A percentile compares a stretch with the other conserved stretches of the same genome.
Conservation (phyloP, 2,888 invertebrate species). For the Apodemia zela region DNA sequence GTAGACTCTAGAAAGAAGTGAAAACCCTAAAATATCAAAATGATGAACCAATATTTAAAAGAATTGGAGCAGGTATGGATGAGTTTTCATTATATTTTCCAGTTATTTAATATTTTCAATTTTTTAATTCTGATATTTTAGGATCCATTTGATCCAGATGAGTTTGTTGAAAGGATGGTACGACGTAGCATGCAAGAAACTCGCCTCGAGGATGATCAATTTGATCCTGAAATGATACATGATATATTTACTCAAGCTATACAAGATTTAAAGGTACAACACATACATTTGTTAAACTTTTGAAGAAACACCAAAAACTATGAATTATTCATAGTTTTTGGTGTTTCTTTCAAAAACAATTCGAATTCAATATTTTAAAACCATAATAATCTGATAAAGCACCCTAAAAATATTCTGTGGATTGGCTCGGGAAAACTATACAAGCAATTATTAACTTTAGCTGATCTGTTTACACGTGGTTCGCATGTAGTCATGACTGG, state of each 20-base stretch:
- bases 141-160: conserved; percentile 98
- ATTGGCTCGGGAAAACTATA: too few species aligned
- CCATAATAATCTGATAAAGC: too few species aligned
- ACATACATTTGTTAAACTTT: too few species aligned
- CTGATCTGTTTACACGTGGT: too few species aligned
- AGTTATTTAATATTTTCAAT: conserved; percentile 12
- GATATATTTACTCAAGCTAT: conserved; percentile 96
- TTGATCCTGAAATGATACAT: conserved; percentile 93
- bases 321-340: too few species aligned
- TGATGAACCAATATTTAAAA: conserved; percentile 93
- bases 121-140: conserved; percentile 56
- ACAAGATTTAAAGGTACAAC: conserved; percentile 82
- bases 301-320: too few species aligned
- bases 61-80: conserved; percentile 88
- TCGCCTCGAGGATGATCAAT: conserved; percentile 82
- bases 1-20: not conserved
- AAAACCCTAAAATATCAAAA: conserved; percentile 63
- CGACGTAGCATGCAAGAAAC: conserved; percentile 93
- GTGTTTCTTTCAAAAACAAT: too few species aligned
- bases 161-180: conserved; percentile 97
- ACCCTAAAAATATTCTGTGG: too few species aligned
- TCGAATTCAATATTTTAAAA: too few species aligned
- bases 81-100: conserved; percentile 22
- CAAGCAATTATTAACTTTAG: too few species aligned
- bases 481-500: too few species aligned